phyloP scores from a whole-genome alignment of 2,888 invertebrate species.

The Heteromurus nitidus region DNA sequence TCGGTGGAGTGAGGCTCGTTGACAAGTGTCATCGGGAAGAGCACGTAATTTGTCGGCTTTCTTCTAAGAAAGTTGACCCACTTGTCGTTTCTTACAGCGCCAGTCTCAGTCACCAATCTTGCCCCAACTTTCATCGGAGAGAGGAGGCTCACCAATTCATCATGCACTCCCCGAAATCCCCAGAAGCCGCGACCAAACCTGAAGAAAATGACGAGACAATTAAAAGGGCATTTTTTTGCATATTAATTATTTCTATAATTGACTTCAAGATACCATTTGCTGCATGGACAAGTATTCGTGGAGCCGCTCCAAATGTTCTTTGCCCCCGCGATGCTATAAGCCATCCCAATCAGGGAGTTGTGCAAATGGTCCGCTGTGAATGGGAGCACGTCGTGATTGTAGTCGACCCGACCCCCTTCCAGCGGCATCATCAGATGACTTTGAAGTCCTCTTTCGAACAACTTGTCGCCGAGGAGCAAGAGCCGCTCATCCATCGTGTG shows the following conservation, averaged over 20 bases:
- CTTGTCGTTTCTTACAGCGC: background rate
- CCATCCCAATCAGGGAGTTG: constrained; percentile 5
- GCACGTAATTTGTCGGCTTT: constrained; percentile 17
- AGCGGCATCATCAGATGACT: constrained; percentile 10
- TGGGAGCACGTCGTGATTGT: background rate
- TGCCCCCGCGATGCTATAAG: background rate
- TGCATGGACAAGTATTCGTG: background rate
- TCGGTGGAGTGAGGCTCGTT: constrained; percentile 34
- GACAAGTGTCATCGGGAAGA: constrained; percentile 34
- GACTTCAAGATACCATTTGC: constrained; percentile 15
- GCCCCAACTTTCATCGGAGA: background rate
- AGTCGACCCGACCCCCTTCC: background rate
- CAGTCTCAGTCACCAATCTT: background rate
- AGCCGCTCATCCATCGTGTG: background rate
- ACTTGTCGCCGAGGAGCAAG: background rate
- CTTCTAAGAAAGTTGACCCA: constrained; percentile 22
- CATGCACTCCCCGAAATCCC: background rate
- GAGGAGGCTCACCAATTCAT: constrained; percentile 12
- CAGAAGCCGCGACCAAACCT: constrained; percentile 26
- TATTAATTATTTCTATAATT: background rate
- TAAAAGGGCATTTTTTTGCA: background rate
- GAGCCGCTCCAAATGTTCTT: constrained; percentile 21
- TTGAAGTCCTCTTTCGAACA: background rate
- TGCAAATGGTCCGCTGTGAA: constrained; percentile 45
- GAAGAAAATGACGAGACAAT: background rate